A percentile compares a stretch with the other conserved stretches of the same genome.
These are phyloP conservation scores for Hydrophis major DNA, from an alignment of 2,797 vertebrate species.

Conservation along the genomic window DNA sequence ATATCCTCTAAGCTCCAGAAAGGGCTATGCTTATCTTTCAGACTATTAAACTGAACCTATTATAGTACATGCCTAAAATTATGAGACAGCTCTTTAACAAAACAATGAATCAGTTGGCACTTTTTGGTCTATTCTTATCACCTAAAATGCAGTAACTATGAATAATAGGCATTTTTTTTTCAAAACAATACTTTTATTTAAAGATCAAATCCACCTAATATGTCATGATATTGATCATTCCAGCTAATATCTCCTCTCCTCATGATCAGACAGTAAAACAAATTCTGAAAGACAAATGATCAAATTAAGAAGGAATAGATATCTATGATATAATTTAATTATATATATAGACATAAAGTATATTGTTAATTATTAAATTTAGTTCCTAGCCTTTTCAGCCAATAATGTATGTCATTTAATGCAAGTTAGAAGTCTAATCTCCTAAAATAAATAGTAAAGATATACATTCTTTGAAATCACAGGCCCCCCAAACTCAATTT, in stretches of 20 bases:
- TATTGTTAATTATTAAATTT: not conserved
- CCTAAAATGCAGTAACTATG: not conserved
- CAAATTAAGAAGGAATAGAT: not conserved
- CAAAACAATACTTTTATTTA: not conserved
- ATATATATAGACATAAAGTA: not conserved
- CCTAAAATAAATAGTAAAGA: not conserved
- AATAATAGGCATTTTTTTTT: not conserved
- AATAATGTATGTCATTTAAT: not conserved
- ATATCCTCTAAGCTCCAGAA: not conserved
- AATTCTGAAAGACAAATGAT: not conserved
- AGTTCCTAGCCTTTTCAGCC: not conserved
- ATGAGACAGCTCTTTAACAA: not conserved
- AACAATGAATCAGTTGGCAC: not conserved
- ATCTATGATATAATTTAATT: not conserved
- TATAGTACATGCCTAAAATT: not conserved
- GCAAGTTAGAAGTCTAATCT: not conserved
- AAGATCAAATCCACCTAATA: not conserved
- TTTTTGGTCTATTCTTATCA: not conserved
- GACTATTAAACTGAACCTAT: not conserved
- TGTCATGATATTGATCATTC: not conserved
- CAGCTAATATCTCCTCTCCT: not conserved
- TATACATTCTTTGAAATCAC: slow-evolving; percentile 23
- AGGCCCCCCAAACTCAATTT: not conserved
- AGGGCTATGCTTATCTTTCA: not conserved
- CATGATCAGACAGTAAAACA: not conserved